These are phyloP conservation scores for Triplophysa dalaica DNA, from an alignment of 2,113 vertebrate species.

Conservation along the genomic window DNA sequence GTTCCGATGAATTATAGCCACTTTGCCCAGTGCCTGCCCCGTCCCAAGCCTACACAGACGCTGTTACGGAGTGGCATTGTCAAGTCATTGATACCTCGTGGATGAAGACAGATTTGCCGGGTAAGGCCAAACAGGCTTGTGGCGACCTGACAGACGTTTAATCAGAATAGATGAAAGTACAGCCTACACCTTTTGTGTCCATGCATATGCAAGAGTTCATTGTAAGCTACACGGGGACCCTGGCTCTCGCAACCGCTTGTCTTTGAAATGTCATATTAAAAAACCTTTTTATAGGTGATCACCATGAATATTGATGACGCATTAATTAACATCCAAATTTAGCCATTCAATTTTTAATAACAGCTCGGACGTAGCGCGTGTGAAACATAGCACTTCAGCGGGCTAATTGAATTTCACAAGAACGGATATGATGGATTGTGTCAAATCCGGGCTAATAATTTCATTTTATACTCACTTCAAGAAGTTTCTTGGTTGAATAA, in stretches of 20 bases:
- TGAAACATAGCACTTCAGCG: slow-evolving; percentile 51
- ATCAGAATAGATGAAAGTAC: neutral
- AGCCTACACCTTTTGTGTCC: neutral
- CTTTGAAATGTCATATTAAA: slow-evolving; percentile 44
- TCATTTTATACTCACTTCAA: neutral
- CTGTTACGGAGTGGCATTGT: slow-evolving; percentile 51
- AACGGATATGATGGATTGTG: slow-evolving; percentile 48
- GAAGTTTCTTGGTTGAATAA: neutral
- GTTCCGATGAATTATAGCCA: slow-evolving; percentile 69
- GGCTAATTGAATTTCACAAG: slow-evolving; percentile 48
- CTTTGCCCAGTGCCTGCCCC: slow-evolving; percentile 50
- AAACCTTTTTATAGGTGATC: slow-evolving; percentile 57
- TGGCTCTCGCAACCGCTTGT: neutral
- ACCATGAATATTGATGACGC: slow-evolving; percentile 78
- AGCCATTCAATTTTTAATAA: slow-evolving; percentile 72
- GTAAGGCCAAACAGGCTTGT: neutral
- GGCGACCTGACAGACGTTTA: neutral
- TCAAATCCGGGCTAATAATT: slow-evolving; percentile 41
- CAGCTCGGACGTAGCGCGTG: slow-evolving; percentile 19
- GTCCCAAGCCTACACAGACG: slow-evolving; percentile 47
- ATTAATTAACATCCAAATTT: slow-evolving; percentile 80
- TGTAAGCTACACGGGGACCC: neutral
- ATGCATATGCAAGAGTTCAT: neutral
- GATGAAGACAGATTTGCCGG: slow-evolving; percentile 48
- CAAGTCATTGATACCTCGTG: slow-evolving; percentile 37